These are phyloP conservation scores for Drosophila melanica DNA, from an alignment of 1,140 invertebrate genomes.

Conservation along the genomic window DNA sequence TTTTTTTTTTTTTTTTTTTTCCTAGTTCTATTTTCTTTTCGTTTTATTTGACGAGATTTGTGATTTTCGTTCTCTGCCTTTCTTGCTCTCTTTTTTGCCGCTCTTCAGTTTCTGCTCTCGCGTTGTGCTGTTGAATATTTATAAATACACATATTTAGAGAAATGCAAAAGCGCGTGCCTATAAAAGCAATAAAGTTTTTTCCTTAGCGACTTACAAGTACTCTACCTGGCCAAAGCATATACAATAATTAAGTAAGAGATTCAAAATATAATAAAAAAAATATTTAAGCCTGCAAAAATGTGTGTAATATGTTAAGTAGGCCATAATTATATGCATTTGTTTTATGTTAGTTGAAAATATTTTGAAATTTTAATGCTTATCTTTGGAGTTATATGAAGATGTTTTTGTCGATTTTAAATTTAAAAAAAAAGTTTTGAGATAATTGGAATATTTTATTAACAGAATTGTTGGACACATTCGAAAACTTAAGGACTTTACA, in stretches of 20 bases:
- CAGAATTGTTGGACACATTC: no score
- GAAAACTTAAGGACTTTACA: not conserved
- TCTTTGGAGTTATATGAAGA: no score
- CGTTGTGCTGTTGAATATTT: constrained; percentile 7
- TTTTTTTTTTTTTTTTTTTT: not conserved
- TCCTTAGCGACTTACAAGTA: not conserved
- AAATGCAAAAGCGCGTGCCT: constrained; percentile 37
- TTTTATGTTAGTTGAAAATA: no score
- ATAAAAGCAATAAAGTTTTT: constrained; percentile 14
- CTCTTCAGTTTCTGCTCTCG: not conserved
- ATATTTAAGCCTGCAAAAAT: no score
- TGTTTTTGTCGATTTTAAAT: no score
- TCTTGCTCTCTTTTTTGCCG: not conserved
- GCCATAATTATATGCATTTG: no score
- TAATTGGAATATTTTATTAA: not conserved
- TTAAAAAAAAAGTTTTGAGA: not conserved
- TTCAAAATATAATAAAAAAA: no score
- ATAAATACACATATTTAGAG: constrained; percentile 40
- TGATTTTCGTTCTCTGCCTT: not conserved
- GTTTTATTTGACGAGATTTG: not conserved
- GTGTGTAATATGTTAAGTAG: no score
- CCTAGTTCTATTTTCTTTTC: not conserved
- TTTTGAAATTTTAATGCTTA: no score
- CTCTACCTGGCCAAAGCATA: not conserved
- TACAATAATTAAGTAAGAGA: no score